Conservation (phyloP, 2,888 invertebrate genomes). For the Automeris io region DNA sequence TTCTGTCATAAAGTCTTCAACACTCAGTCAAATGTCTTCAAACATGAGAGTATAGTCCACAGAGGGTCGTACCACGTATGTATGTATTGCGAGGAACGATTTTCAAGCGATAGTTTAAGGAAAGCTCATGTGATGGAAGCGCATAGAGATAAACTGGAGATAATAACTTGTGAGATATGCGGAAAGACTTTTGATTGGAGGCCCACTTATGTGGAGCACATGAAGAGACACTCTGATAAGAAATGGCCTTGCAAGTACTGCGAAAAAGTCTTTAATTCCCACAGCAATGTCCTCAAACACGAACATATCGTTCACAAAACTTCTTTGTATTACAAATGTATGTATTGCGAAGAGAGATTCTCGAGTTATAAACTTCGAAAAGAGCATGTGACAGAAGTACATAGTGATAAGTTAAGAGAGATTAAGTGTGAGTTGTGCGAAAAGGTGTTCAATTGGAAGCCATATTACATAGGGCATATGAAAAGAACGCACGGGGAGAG, state of each 20-base stretch:
- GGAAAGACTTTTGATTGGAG: conserved; percentile 55
- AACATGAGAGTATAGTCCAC: conserved; percentile 29
- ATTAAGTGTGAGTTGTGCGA: conserved; percentile 53
- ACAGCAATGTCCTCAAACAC: conserved; percentile 32
- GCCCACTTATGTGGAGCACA: conserved; percentile 52
- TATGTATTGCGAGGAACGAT: conserved; percentile 35
- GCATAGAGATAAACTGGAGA: conserved; percentile 37
- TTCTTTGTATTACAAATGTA: conserved; percentile 32
- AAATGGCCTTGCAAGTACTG: conserved; percentile 57
- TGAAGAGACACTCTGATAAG: conserved; percentile 47
- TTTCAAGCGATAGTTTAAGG: conserved; percentile 29
- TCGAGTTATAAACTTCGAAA: conserved; percentile 25
- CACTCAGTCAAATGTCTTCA: conserved; percentile 31
- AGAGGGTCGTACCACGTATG: conserved; percentile 32
- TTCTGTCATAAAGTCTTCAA: conserved; percentile 62
- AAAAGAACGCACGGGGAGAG: background rate
- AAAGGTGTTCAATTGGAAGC: conserved; percentile 14
- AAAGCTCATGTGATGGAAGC: conserved; percentile 29
- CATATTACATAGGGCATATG: background rate
- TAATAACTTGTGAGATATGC: conserved; percentile 47
- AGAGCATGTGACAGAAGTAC: conserved; percentile 34
- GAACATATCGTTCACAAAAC: conserved; percentile 31
- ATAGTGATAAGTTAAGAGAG: conserved; percentile 32
- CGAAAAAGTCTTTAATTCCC: conserved; percentile 51
- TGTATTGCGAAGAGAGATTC: conserved; percentile 38